A percentile compares a stretch with the other conserved stretches of the same genome.
Conservation (phyloP, 2,797 vertebrate species). For the Typhlichthys eigenmanni region DNA sequence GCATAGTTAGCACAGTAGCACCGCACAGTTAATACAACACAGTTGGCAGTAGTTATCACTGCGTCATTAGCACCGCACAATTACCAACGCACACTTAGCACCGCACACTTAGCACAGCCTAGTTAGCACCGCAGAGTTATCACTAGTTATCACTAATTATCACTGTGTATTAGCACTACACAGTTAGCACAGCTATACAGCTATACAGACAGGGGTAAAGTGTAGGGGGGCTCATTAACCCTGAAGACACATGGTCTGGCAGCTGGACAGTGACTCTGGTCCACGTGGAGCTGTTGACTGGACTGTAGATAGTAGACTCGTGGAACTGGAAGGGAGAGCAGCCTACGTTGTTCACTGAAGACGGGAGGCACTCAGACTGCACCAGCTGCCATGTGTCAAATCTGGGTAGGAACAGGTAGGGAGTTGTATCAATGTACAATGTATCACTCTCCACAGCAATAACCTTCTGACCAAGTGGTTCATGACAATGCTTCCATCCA, state of each 20-base stretch:
- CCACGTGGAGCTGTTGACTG: conserved; percentile 94
- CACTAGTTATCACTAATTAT: too few relatives aligned
- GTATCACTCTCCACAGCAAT: background rate
- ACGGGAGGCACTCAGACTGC: conserved; percentile 95
- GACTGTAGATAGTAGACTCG: conserved; percentile 95
- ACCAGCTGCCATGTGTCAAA: conserved; percentile 95
- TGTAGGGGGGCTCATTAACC: conserved; percentile 76
- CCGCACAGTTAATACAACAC: too few relatives aligned
- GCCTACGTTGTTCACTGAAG: conserved; percentile 93
- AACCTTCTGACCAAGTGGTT: too few relatives aligned
- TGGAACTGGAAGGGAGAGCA: conserved; percentile 98
- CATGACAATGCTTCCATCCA: background rate
- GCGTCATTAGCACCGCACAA: too few relatives aligned
- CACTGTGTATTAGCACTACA: too few relatives aligned
- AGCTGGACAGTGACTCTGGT: conserved; percentile 93
- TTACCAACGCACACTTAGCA: too few relatives aligned
- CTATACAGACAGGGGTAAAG: background rate
- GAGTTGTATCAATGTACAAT: background rate
- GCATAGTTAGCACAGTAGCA: too few relatives aligned
- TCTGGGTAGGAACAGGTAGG: conserved; percentile 61
- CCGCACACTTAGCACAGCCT: too few relatives aligned
- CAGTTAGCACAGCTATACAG: too few relatives aligned
- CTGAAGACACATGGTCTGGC: conserved; percentile 95
- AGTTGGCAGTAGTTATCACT: too few relatives aligned
- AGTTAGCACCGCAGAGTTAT: too few relatives aligned